Evolutionary conservation across 1,140 invertebrate species (phyloP).

Genomic region (Hylyphantes graminicola): DNA sequence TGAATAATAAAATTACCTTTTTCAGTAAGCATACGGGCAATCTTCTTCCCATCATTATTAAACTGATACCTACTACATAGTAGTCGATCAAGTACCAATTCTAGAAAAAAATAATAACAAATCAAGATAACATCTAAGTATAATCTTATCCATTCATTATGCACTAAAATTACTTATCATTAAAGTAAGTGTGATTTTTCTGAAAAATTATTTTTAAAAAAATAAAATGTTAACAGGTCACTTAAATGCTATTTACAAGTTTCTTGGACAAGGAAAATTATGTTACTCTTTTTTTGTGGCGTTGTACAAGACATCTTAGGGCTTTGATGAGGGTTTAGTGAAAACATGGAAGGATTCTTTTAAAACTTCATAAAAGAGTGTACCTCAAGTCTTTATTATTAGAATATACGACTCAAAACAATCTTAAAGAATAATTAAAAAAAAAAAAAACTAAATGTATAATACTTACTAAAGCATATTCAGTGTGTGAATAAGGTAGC

Average conservation of each 20-base stretch:
- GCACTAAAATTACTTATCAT: too few relatives aligned
- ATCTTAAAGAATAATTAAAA: background rate
- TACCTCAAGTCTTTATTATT: background rate
- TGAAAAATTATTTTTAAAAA: too few relatives aligned
- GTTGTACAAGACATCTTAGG: too few relatives aligned
- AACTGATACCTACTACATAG: conserved; percentile 84
- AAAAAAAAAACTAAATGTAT: background rate
- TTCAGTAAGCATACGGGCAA: conserved; percentile 79
- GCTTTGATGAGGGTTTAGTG: too few relatives aligned
- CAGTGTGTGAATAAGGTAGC: conserved; percentile 90
- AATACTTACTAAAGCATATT: conserved; percentile 83
- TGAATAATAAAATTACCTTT: conserved; percentile 43
- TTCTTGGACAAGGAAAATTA: too few relatives aligned
- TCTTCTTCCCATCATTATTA: conserved; percentile 81
- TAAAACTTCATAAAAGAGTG: too few relatives aligned
- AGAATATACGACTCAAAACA: background rate
- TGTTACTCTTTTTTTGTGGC: too few relatives aligned
- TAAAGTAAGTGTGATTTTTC: too few relatives aligned
- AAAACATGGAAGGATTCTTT: too few relatives aligned
- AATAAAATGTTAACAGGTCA: too few relatives aligned
- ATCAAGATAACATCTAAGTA: background rate
- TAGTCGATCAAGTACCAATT: conserved; percentile 95
- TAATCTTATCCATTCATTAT: too few relatives aligned
- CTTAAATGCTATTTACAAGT: too few relatives aligned
- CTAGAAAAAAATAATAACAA: conserved; percentile 73